Conservation (phyloP, 2,113 vertebrate genomes). For the Eublepharis macularius region DNA sequence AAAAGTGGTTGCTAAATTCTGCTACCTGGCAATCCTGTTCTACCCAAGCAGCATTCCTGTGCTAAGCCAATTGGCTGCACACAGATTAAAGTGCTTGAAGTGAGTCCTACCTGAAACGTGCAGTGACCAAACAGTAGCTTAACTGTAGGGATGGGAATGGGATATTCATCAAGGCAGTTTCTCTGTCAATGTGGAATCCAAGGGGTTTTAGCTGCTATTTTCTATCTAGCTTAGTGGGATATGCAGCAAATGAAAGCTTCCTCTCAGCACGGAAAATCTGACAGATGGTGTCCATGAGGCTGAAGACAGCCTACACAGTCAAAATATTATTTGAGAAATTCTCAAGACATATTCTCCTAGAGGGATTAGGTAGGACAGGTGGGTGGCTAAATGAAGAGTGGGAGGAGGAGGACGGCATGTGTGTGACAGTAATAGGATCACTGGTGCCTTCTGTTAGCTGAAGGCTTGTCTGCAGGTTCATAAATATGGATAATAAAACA, state of each 20-base stretch:
- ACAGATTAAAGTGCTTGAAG: not conserved
- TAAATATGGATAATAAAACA: not conserved
- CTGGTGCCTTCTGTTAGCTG: not conserved
- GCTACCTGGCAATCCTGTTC: not conserved
- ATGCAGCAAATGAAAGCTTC: not conserved
- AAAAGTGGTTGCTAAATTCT: not conserved
- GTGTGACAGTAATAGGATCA: not conserved
- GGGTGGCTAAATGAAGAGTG: not conserved
- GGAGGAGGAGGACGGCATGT: not conserved
- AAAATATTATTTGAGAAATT: not conserved
- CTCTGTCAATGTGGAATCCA: not conserved
- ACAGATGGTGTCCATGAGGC: not conserved
- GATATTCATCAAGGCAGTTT: not conserved
- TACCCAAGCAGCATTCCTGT: not conserved
- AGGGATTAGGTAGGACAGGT: not conserved
- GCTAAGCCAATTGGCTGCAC: not conserved
- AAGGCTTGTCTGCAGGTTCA: not conserved
- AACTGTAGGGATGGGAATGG: not conserved
- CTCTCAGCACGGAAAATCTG: not conserved
- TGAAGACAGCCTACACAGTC: not conserved
- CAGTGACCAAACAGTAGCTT: not conserved
- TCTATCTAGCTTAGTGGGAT: not conserved
- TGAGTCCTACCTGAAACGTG: not conserved
- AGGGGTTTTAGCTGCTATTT: not conserved
- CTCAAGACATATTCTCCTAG: not conserved